Conservation (phyloP, 2,888 invertebrate species). For the Phania funesta region DNA sequence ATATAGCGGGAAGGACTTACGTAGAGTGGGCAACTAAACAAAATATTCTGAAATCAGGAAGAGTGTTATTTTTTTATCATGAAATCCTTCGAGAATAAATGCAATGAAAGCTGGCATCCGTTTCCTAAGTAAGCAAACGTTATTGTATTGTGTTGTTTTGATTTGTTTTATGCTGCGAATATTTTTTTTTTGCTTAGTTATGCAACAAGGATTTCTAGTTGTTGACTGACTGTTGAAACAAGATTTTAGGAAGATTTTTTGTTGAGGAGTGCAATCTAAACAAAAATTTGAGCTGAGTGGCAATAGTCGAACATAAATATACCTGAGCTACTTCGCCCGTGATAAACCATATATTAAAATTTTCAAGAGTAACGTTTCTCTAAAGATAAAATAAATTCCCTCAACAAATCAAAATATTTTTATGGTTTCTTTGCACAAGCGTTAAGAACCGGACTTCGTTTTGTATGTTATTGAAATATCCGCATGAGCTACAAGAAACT, state of each 20-base stretch:
- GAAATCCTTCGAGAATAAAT: conserved; percentile 60
- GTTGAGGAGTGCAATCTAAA: too few species aligned
- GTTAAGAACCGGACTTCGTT: too few species aligned
- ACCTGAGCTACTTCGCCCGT: too few species aligned
- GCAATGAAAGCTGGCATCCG: conserved; percentile 62
- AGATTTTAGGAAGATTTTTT: not conserved
- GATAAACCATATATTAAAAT: too few species aligned
- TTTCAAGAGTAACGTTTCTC: too few species aligned
- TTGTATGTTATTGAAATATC: too few species aligned
- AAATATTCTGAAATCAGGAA: conserved; percentile 47
- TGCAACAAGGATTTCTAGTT: conserved; percentile 11
- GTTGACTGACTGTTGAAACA: not conserved
- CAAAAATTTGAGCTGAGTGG: too few species aligned
- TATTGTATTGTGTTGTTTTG: conserved; percentile 26
- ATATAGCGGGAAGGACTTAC: not conserved
- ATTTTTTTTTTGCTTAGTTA: not conserved
- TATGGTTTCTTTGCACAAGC: too few species aligned
- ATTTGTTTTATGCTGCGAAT: conserved; percentile 19
- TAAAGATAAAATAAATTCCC: too few species aligned
- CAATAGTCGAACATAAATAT: too few species aligned
- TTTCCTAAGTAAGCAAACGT: conserved; percentile 50
- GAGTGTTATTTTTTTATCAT: conserved; percentile 45
- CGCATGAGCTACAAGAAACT: not conserved
- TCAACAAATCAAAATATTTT: too few species aligned
- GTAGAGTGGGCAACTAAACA: not conserved